These are phyloP conservation scores for Kradibia gibbosae DNA, from an alignment of 1,140 invertebrate species.

Conservation along the genomic window DNA sequence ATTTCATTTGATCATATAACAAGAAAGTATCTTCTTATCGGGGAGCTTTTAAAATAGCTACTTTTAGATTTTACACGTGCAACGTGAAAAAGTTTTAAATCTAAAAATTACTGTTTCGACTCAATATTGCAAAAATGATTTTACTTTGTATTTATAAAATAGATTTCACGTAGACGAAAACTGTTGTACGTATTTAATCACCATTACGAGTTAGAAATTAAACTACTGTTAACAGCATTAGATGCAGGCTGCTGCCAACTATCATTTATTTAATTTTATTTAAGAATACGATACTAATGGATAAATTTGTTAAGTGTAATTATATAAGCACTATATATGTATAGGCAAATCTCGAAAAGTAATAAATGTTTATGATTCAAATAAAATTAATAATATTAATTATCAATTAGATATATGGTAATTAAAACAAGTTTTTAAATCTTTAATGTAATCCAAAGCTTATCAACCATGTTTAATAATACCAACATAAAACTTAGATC, in stretches of 20 bases:
- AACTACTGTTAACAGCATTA: too few species aligned
- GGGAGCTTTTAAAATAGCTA: background rate
- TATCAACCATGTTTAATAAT: slow-evolving; percentile 15
- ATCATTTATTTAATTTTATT: too few species aligned
- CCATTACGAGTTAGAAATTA: too few species aligned
- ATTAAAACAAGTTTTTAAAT: slow-evolving; percentile 21
- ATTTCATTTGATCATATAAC: background rate
- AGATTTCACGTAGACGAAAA: too few species aligned
- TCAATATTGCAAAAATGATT: too few species aligned
- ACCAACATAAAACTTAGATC: slow-evolving; percentile 5
- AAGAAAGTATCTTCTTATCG: slow-evolving; percentile 12
- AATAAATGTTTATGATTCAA: background rate
- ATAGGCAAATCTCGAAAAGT: background rate
- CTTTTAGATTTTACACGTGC: background rate
- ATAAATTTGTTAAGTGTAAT: too few species aligned
- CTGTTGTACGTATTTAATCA: too few species aligned
- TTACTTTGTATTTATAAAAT: too few species aligned
- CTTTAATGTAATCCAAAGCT: slow-evolving; percentile 3
- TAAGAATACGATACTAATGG: too few species aligned
- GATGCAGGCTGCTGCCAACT: too few species aligned
- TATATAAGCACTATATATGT: too few species aligned
- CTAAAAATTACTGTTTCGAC: too few species aligned
- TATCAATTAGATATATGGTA: background rate
- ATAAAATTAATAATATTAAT: background rate
- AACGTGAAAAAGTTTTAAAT: background rate